phyloP scores from a whole-genome alignment of 2,113 vertebrate genomes.

The Oriolus oriolus region DNA sequence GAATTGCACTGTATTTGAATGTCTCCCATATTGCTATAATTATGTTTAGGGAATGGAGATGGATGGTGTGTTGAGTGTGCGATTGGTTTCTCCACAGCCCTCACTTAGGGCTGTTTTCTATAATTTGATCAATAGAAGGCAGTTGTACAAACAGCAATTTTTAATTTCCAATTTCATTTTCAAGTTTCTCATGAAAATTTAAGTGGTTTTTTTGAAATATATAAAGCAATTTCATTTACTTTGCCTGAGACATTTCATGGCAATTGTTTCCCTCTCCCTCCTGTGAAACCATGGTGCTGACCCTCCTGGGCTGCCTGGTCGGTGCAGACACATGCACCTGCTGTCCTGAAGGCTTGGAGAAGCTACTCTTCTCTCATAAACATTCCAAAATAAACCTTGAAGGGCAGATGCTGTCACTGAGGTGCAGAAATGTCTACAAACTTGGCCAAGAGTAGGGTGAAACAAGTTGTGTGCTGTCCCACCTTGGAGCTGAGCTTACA shows the following conservation, averaged over 20 bases:
- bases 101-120: background rate
- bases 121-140: background rate
- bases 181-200: background rate
- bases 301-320: background rate
- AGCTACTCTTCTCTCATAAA: background rate
- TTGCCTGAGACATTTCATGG: background rate
- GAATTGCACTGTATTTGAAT: background rate
- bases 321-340: fast-evolving
- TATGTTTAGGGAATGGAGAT: background rate
- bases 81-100: background rate
- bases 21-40: background rate
- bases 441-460: background rate
- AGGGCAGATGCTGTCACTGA: background rate
- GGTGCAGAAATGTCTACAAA: background rate
- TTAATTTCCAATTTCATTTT: conserved; percentile 18
- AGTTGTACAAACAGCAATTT: background rate
- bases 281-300: fast-evolving
- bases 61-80: background rate
- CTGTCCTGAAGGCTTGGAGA: background rate
- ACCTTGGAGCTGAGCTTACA: background rate
- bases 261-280: background rate
- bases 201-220: background rate
- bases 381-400: background rate
- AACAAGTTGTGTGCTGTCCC: background rate
- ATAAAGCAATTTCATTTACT: background rate